phyloP scores from a whole-genome alignment of 2,113 vertebrate species.

The Narcine bancroftii region DNA sequence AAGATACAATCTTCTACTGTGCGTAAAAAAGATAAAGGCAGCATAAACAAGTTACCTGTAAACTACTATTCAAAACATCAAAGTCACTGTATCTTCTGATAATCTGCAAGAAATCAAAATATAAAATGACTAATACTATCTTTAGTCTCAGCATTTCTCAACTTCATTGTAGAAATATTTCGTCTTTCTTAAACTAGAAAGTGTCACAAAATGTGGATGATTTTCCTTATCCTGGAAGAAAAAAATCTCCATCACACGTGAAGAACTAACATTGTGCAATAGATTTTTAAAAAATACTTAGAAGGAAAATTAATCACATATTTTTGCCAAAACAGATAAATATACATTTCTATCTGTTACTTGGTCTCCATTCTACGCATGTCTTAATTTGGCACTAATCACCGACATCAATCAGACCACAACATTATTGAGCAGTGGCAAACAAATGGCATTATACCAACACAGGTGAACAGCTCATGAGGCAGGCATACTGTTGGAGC shows the following conservation, averaged over 20 bases:
- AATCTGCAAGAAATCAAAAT: constrained; percentile 65
- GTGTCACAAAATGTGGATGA: neutral
- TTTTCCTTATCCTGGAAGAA: neutral
- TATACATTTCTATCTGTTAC: neutral
- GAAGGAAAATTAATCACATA: neutral
- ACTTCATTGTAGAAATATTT: neutral
- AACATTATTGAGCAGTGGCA: neutral
- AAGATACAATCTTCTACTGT: neutral
- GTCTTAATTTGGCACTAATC: neutral
- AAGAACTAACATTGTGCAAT: neutral
- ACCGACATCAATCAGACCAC: neutral
- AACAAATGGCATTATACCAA: neutral
- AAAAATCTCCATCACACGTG: neutral
- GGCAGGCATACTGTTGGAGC: neutral
- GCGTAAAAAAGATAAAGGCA: constrained; percentile 45
- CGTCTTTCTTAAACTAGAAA: neutral
- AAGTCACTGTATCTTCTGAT: constrained; percentile 95
- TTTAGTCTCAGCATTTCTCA: neutral
- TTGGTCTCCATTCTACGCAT: neutral
- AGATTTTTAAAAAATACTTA: neutral
- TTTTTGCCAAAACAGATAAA: neutral
- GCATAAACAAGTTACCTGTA: constrained; percentile 72
- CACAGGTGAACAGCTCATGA: neutral
- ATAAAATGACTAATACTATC: neutral
- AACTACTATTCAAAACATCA: constrained; percentile 82